These are phyloP conservation scores for Cynaeus angustus DNA, from an alignment of 2,888 invertebrate genomes.

Conservation along the genomic window DNA sequence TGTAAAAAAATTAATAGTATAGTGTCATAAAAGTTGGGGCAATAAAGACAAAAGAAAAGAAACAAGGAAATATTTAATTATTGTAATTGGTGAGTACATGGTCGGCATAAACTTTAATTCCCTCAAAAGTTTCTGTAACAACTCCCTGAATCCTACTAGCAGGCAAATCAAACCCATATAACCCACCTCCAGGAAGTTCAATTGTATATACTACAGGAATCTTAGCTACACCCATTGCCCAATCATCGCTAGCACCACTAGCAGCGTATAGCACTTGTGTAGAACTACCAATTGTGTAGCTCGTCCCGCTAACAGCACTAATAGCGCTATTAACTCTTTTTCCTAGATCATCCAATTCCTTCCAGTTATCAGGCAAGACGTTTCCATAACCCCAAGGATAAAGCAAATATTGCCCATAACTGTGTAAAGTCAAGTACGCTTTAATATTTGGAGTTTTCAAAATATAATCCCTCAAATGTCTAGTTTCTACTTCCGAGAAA, in stretches of 20 bases:
- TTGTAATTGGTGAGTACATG: conserved; percentile 62
- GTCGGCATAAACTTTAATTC: conserved; percentile 73
- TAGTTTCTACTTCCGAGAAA: conserved; percentile 76
- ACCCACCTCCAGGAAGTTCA: conserved; percentile 77
- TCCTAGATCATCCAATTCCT: conserved; percentile 71
- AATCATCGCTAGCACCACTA: conserved; percentile 80
- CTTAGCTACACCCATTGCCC: conserved; percentile 74
- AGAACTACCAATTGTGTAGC: conserved; percentile 73
- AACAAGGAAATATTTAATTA: too few species aligned
- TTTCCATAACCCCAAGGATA: conserved; percentile 81
- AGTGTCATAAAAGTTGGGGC: too few species aligned
- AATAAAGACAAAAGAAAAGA: too few species aligned
- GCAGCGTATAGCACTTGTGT: conserved; percentile 73
- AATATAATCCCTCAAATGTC: conserved; percentile 75
- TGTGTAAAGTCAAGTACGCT: conserved; percentile 82
- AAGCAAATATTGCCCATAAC: conserved; percentile 80
- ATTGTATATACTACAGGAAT: conserved; percentile 78
- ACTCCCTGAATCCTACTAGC: conserved; percentile 74
- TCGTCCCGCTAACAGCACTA: conserved; percentile 62
- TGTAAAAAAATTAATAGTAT: too few species aligned
- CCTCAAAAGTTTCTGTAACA: conserved; percentile 77
- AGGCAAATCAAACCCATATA: conserved; percentile 75
- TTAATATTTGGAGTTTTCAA: conserved; percentile 55
- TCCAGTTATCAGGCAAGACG: conserved; percentile 72
- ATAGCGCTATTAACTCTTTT: conserved; percentile 70